Evolutionary conservation across 2,888 invertebrate species (phyloP).

Genomic region (Lepidocyrtoides sp.): DNA sequence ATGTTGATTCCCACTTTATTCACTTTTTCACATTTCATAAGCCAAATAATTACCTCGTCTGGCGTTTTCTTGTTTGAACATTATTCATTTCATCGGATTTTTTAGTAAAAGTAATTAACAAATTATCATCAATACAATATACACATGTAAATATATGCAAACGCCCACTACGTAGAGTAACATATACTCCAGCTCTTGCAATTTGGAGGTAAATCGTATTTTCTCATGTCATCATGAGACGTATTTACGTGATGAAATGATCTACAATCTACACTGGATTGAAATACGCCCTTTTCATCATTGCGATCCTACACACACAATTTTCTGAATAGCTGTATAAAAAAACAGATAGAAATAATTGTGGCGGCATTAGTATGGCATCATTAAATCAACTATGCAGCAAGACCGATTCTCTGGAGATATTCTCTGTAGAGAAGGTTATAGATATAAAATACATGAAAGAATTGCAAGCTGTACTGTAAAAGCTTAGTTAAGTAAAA

Average conservation of each 20-base stretch:
- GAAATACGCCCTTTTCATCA: neutral
- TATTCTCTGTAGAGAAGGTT: neutral
- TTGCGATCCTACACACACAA: too few species aligned
- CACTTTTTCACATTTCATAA: neutral
- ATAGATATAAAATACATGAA: neutral
- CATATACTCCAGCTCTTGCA: neutral
- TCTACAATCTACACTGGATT: neutral
- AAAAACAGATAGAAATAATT: neutral
- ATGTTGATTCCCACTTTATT: too few species aligned
- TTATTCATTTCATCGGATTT: constrained; percentile 61
- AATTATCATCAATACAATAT: neutral
- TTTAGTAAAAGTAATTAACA: neutral
- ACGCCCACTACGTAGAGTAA: too few species aligned
- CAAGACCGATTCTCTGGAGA: neutral
- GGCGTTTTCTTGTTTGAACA: neutral
- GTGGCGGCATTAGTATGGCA: neutral
- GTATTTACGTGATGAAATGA: neutral
- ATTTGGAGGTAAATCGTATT: neutral
- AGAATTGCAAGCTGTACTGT: neutral
- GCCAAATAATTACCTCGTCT: neutral
- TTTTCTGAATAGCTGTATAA: too few species aligned
- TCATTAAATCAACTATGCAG: neutral
- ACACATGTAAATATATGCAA: neutral
- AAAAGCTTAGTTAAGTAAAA: too few species aligned
- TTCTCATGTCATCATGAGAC: neutral